These are phyloP conservation scores for Romanogobio albipinnatus DNA, from an alignment of 2,113 vertebrate species.

Conservation along the genomic window DNA sequence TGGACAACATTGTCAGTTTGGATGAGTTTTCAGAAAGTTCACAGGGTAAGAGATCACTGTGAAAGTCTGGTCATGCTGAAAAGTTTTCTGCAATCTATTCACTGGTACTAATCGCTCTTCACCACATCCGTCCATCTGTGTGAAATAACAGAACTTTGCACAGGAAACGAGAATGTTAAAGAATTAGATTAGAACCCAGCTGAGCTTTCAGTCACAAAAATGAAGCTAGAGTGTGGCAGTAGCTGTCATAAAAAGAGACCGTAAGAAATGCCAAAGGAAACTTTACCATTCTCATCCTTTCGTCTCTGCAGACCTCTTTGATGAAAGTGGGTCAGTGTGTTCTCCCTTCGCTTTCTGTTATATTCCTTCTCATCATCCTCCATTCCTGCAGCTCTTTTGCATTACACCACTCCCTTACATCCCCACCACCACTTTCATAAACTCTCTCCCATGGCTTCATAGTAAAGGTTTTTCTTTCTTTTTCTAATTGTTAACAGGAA, in stretches of 20 bases:
- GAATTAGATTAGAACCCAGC: slow-evolving; percentile 9
- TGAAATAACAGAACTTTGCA: slow-evolving; percentile 2
- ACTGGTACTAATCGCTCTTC: neutral
- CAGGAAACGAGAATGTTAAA: neutral
- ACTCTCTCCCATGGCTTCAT: neutral
- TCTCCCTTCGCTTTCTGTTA: slow-evolving; percentile 21
- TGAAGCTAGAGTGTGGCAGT: neutral
- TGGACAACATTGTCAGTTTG: neutral
- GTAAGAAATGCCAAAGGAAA: slow-evolving; percentile 16
- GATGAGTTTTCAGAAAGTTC: neutral
- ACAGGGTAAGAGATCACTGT: neutral
- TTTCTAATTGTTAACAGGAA: neutral
- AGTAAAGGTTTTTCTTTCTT: neutral
- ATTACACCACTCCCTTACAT: neutral
- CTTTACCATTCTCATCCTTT: slow-evolving; percentile 5
- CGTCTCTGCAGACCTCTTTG: slow-evolving; percentile 1
- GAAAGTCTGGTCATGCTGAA: neutral
- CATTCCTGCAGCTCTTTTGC: neutral
- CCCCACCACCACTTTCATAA: neutral
- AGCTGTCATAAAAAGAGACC: neutral
- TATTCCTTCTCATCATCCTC: slow-evolving; percentile 4
- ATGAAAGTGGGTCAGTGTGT: slow-evolving; percentile 50
- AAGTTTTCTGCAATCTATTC: neutral
- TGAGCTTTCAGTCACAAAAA: neutral
- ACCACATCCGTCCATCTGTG: neutral